phyloP scores from a whole-genome alignment of 2,113 vertebrate genomes.

The Channa maculata region DNA sequence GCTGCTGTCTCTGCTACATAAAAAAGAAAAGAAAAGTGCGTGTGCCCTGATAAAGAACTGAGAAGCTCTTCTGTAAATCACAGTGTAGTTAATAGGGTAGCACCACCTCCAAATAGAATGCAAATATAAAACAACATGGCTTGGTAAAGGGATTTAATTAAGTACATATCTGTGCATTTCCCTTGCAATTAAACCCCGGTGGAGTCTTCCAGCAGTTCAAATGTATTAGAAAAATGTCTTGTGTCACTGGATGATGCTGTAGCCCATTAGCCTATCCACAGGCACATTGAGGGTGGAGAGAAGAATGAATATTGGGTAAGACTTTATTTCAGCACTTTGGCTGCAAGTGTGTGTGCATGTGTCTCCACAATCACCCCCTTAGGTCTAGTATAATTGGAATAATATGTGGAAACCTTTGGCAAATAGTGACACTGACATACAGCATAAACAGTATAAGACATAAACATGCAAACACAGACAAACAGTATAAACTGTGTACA shows the following conservation, averaged over 20 bases:
- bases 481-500: not conserved
- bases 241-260: conserved; percentile 69
- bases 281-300: conserved; percentile 41
- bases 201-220: conserved; percentile 76
- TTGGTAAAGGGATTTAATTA: conserved; percentile 68
- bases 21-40: conserved; percentile 5
- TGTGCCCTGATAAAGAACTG: conserved; percentile 23
- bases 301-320: conserved; percentile 37
- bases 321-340: conserved; percentile 37
- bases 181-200: conserved; percentile 75
- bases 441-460: not conserved
- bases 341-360: not conserved
- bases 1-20: conserved; percentile 27
- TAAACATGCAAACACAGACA: conserved; percentile 15
- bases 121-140: conserved; percentile 58
- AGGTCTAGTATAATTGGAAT: not conserved
- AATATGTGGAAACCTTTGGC: not conserved
- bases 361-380: conserved; percentile 5
- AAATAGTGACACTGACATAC: not conserved
- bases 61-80: conserved; percentile 52
- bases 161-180: conserved; percentile 72
- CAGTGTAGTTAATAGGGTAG: conserved; percentile 25
- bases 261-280: conserved; percentile 75
- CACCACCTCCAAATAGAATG: conserved; percentile 63
- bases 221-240: conserved; percentile 73